These are phyloP conservation scores for Pogonophryne albipinna DNA, from an alignment of 2,797 vertebrate species.

Conservation along the genomic window DNA sequence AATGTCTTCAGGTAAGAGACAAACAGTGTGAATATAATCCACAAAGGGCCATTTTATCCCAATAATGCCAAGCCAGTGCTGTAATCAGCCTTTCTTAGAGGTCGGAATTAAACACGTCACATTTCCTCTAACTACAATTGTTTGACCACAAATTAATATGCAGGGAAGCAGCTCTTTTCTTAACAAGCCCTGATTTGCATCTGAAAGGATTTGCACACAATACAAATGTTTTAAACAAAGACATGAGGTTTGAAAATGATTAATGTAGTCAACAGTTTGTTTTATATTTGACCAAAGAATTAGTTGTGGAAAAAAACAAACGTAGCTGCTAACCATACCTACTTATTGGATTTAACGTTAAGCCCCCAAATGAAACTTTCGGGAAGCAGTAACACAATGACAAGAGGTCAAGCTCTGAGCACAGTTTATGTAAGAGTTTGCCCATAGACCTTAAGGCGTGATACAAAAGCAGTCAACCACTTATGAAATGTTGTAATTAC, in stretches of 20 bases:
- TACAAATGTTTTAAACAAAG: neutral
- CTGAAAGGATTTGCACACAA: constrained; percentile 10
- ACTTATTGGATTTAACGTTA: neutral
- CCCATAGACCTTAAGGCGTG: constrained; percentile 38
- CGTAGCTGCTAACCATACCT: neutral
- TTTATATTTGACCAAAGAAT: neutral
- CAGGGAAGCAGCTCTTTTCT: neutral
- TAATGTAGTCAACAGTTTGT: neutral
- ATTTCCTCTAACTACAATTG: constrained; percentile 22
- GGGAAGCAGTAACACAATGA: constrained; percentile 16
- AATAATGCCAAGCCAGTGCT: constrained; percentile 15
- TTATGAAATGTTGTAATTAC: constrained; percentile 46
- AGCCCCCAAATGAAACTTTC: constrained; percentile 27
- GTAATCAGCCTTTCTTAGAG: constrained; percentile 1
- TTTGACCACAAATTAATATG: constrained; percentile 27
- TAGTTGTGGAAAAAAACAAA: neutral
- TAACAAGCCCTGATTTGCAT: neutral
- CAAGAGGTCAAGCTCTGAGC: constrained; percentile 37
- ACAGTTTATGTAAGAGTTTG: constrained; percentile 65
- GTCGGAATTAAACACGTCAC: constrained; percentile 25
- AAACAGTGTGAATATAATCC: neutral
- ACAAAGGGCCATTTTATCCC: neutral
- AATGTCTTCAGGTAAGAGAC: neutral
- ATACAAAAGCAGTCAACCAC: constrained; percentile 49
- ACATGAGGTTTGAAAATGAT: neutral